Evolutionary conservation across 2,113 vertebrate genomes (phyloP), one percentile per base, ranked within the genome.

Genomic region (Coryphaenoides rupestris): DNA sequence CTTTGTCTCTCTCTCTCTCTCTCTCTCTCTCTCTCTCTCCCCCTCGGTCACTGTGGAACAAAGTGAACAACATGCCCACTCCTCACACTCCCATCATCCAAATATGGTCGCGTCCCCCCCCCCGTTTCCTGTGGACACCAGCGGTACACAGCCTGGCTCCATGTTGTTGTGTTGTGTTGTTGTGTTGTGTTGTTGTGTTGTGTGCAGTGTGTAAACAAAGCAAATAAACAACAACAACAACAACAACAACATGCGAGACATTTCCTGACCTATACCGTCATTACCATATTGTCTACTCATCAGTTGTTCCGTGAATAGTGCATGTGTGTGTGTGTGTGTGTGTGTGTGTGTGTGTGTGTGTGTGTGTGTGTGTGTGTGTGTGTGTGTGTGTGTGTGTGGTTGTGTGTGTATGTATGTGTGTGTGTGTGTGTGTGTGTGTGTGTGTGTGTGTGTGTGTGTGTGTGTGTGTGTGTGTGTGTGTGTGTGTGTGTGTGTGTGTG

Each of bases 241-340:
- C n/a, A n/a, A n/a, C n/a, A n/a, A 58, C 50, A 17, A 13, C 4
- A 58, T 64, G 40, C 55, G 4, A 66, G 66, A 53, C 21, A 69
- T 1, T 64, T 74, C 63, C 47, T 68, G 68, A 74, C 64, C 68
- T 67, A 52, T 78, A 62, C 78, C 73, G 69, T 76, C 73, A 80
- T 81, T 81, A 77, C 26, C 65, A 72, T 77, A 72, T 77, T 80
- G 71, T 71, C 74, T 58, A 55, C 69, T 80, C 79, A 78, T 69
- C 69, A 5, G 58, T 80, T 75, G 70, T 45, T 4, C 70, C 76
- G 80, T 80, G 72, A 86, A 84, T 82, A 83, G 73, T 52, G 13
- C 40, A 45, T 5, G 40, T 45, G 40, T 12, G n/a, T 50, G 47
- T 50, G 3, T 50, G 15, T 50, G 17, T n/a, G 17, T 16, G 47